These are phyloP conservation scores for Branchinecta sandiegonensis DNA, from an alignment of 2,888 invertebrate species.

Conservation along the genomic window DNA sequence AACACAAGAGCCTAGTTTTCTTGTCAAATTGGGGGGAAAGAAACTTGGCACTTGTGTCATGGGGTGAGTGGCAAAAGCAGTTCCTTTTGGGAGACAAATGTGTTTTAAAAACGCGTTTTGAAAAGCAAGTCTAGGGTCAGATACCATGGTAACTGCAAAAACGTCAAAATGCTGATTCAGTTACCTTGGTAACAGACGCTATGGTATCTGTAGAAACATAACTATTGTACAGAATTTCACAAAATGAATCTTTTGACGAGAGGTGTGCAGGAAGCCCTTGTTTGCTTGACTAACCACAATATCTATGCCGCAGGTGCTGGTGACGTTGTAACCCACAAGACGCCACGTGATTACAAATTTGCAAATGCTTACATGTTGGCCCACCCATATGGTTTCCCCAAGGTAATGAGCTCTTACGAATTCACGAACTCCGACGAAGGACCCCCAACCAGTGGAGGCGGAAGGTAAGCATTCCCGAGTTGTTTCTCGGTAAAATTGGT, in stretches of 20 bases:
- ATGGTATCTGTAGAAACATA: background rate
- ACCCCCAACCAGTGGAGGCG: slow-evolving; percentile 19
- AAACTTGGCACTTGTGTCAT: no score
- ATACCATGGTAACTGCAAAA: no score
- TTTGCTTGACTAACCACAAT: background rate
- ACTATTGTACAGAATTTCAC: background rate
- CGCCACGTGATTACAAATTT: slow-evolving; percentile 27
- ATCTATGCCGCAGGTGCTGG: slow-evolving; percentile 13
- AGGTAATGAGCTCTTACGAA: slow-evolving; percentile 39
- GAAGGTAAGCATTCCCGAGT: slow-evolving; percentile 7
- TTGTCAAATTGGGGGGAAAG: no score
- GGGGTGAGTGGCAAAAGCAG: no score
- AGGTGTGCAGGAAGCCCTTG: background rate
- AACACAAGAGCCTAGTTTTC: no score
- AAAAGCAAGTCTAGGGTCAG: background rate
- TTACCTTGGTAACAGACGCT: no score
- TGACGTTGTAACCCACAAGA: slow-evolving; percentile 22
- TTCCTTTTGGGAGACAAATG: no score
- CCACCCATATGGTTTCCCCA: slow-evolving; percentile 34
- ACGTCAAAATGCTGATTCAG: no score
- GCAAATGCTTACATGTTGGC: slow-evolving; percentile 35
- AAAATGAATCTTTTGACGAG: background rate
- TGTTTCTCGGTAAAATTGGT: no score
- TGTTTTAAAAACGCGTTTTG: no score
- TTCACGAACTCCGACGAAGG: slow-evolving; percentile 29